Base-by-base conservation (phyloP, 2,113 vertebrate genomes). In the Lutjanus erythropterus region DNA sequence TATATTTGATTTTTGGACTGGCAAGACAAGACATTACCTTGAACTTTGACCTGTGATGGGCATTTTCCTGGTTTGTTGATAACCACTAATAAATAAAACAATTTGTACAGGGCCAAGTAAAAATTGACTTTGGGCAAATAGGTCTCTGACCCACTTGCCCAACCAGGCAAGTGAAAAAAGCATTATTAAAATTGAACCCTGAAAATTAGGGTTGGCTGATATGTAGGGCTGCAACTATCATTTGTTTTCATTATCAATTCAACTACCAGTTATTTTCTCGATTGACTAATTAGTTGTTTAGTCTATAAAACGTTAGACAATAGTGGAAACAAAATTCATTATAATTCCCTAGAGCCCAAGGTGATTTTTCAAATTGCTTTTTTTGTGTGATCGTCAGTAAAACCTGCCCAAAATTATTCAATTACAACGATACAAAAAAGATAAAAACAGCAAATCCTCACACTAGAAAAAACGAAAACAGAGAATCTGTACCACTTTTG, bases 401-500 rank as follows among this genome's bases (percentile, higher is more conserved):
- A 47, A 55, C n/a, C n/a, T 37, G n/a, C 39, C 53, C 29, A 78
- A 59, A 50, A 14, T 33, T 47, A 39, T 72, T 71, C 49, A 67
- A 5, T 18, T 21, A 19, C 42, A 29, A 0, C 21, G 11, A 47
- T 55, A 41, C 18, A 23, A 41, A 62, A 39, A 11, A 23, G 27
- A 23, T 35, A 46, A 62, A 62, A 68, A 52, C 39, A 21, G 42
- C 66, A 69, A 31, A 71, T 15, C 16, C 6, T 66, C 46, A 62
- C 21, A 18, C 10, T 41, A 15, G 9, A 61, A 7, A 56, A 71
- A 14, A 4, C 9, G 12, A 14, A 74, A 35, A 8, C 29, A 33
- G 53, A 55, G 52, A 56, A 21, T 49, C 3, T 62, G 59, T 29
- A 4, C 2, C 9, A 21, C 25, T 49, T 52, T 60, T 52, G 12